Evolutionary conservation across 2,113 vertebrate species (phyloP), one percentile per base, ranked within the genome.

Genomic region (Cyrtonyx montezumae): DNA sequence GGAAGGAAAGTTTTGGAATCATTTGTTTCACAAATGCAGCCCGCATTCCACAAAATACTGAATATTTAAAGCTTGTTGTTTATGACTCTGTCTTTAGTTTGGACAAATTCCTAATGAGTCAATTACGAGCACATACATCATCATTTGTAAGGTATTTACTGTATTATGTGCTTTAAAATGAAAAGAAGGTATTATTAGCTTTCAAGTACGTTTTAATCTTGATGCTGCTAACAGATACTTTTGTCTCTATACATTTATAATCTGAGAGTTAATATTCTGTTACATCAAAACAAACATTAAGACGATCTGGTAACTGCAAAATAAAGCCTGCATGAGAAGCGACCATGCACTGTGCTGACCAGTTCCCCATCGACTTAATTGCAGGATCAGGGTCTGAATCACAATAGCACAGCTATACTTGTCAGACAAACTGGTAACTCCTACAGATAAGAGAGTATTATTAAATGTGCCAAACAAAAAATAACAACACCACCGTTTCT

Each of bases 31-130:
- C 40, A 93, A 94, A 63, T 32, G 25, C 48, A 78, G 32, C 36
- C 26, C 69, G 71, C 43, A 65, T 68, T 91, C 65, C 71, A 66
- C 28, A 68, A 84, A 93, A 62, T 13, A 18, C 0, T 48, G 36
- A 86, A 19, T 45, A 78, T 67, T 68, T 87, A 45, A 90, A 91
- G 51, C 48, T 84, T 78, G 46, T 74, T 90, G 69, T 37, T 90
- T 91, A 88, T 85, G 40, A 71, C 28, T 20, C 40, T 22, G 56
- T 43, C 37, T 93, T 86, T 83, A 95, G 87, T 95, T 93, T 94
- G 66, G 79, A 53, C 26, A 94, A 94, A 94, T 48, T 86, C 84
- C 51, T 92, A 80, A 86, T 83, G 77, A 96, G 73, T 93, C 65
- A 80, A 78, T 92, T 94, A 92, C 32, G 28, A 68, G 56, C 48